Percentiles rank a stretch among this genome's conserved stretches.
Evolutionary conservation across 1,140 invertebrate species (phyloP).

Genomic region (Pissodes strobi): DNA sequence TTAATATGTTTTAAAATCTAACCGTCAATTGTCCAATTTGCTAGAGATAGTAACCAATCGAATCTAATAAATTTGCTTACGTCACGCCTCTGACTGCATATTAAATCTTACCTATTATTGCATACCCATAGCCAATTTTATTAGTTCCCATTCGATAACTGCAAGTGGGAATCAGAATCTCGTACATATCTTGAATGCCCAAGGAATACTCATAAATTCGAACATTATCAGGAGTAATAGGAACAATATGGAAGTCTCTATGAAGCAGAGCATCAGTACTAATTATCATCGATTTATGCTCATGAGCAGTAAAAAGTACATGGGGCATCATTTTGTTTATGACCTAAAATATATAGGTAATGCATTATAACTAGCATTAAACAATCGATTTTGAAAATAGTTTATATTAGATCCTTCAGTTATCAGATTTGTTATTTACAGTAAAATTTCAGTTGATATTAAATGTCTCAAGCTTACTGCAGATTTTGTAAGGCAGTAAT

Average conservation of each 20-base stretch:
- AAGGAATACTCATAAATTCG: slow-evolving; percentile 58
- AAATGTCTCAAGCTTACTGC: no score
- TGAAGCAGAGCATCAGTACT: slow-evolving; percentile 57
- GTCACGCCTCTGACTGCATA: no score
- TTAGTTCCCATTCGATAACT: slow-evolving; percentile 91
- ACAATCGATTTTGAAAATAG: background rate
- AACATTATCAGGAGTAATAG: slow-evolving; percentile 58
- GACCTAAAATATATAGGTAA: slow-evolving; percentile 60
- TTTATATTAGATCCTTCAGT: no score
- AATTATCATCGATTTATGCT: slow-evolving; percentile 71
- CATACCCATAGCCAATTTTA: slow-evolving; percentile 83
- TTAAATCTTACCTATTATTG: slow-evolving; percentile 79
- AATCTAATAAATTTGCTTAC: background rate
- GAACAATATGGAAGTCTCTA: slow-evolving; percentile 57
- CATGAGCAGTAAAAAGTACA: slow-evolving; percentile 84
- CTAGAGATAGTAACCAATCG: no score
- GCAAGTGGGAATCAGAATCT: slow-evolving; percentile 89
- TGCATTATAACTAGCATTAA: background rate
- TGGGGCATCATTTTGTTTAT: slow-evolving; percentile 71
- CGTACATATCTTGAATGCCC: slow-evolving; percentile 65
- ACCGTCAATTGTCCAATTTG: no score
- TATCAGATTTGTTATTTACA: no score
- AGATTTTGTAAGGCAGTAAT: no score
- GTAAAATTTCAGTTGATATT: no score
- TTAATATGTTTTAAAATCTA: no score